Evolutionary conservation across 2,113 vertebrate species (phyloP), one percentile per base, ranked within the genome.

Genomic region (Gasterosteus nipponicus): DNA sequence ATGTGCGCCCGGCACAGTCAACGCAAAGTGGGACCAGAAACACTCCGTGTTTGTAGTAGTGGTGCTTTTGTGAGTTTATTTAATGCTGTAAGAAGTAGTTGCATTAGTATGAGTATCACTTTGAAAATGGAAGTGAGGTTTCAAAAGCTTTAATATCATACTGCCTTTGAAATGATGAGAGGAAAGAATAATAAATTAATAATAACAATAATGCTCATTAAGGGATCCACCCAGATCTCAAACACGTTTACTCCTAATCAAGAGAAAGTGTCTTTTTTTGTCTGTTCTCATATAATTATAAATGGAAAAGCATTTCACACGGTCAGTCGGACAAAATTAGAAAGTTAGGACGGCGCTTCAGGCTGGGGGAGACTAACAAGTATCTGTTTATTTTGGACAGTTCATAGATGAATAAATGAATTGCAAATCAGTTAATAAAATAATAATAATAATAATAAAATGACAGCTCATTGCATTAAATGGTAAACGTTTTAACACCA

Each of bases 11-110:
- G 29, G 8, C 41, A 63, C 69, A 12, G 18, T 56, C 9, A 29
- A 10, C 1, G 2, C 10, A 57, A 26, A 41, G 62, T 56, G 33
- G 63, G 64, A 75, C 60, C 62, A 51, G 11, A 65, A 47, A 80
- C 65, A 60, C 66, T 46, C 53, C n/a, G 38, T 66, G 54, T 60
- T 35, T 46, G 68, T 9, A 14, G 68, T 16, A 1, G 19, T 31
- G 39, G n/a, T 69, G 38, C 67, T 66, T 57, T 47, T 29, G 7
- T 7, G 19, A 56, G 35, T 29, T 46, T 5, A 3, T 64, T 70
- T 41, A 54, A 39, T n/a, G 54, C 35, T 22, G 54, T 31, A 31
- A 46, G 14, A 10, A 11, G 7, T 12, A n/a, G 14, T 4, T 44
- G 67, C 11, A 49, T 54, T 3, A 44, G 14, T 29, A 5, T 16